Base-by-base conservation (phyloP, 2,113 vertebrate species). In the Charina bottae region DNA sequence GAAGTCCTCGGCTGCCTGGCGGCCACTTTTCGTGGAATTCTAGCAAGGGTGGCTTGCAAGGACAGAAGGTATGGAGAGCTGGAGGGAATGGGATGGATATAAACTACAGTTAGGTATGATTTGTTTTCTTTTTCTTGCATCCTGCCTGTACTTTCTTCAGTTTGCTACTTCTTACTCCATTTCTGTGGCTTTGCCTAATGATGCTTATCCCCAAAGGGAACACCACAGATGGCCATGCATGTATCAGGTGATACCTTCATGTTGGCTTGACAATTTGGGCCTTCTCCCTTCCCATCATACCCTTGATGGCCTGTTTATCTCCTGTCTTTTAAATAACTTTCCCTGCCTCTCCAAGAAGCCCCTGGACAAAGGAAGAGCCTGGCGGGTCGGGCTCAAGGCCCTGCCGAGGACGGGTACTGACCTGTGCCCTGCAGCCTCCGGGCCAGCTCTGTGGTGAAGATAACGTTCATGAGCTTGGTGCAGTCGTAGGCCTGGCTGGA, bases 391-490 rank as follows among this genome's bases (percentile, higher is more conserved):
- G 49, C 49, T 23, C 60, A 4, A 62, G 13, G 59, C 13, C 17
- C 59, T 62, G 11, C 1, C 17, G 4, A 24, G 46, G 7, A 0
- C 37, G 33, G 0, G 23, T 24, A 64, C 49, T 93, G 37, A 99
- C 99, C 98, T 94, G 98, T 98, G 26, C 97, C 97, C 15, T 95
- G 94, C 56, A 99, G 97, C 83, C 97, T 97, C 78, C 92, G 96
- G 0, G 98, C 98, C 53, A 99, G 93, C 96, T 99, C 98, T 0
- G 94, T 92, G 2, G 98, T 98, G 92, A 98, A 98, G 92, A 98
- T 96, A 85, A 98, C 0, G 17, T 98, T 98, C 97, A 99, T 98
- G 42, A 99, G 97, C 94, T 99, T 99, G 1, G 98, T 98, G 97
- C 98, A 97, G 95, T 90, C 93, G 94, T 99, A 99, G 87, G 91